phyloP scores from a whole-genome alignment of 1,140 invertebrate species.

The Lysiphlebus fabarum region DNA sequence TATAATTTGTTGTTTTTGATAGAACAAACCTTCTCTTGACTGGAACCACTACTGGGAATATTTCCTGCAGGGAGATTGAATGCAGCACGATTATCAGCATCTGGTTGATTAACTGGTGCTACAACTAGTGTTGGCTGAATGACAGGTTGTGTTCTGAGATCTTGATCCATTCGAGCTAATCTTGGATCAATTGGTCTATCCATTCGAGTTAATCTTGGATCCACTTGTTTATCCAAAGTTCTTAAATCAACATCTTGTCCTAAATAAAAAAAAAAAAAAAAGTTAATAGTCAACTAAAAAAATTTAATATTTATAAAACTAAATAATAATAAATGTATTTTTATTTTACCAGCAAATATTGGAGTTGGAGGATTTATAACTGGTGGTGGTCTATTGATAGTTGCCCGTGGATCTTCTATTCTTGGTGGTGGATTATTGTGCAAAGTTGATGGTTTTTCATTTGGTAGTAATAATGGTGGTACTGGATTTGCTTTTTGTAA shows the following conservation, averaged over 20 bases:
- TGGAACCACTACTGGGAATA: slow-evolving; percentile 71
- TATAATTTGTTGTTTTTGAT: neutral
- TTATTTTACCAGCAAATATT: slow-evolving; percentile 45
- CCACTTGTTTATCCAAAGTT: slow-evolving; percentile 55
- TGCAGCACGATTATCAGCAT: slow-evolving; percentile 36
- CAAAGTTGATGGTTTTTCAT: slow-evolving; percentile 55
- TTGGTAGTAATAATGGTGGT: slow-evolving; percentile 64
- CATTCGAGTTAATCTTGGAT: slow-evolving; percentile 37
- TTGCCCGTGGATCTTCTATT: slow-evolving; percentile 49
- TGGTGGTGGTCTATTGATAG: slow-evolving; percentile 34
- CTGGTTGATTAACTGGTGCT: slow-evolving; percentile 45
- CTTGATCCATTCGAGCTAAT: slow-evolving; percentile 59
- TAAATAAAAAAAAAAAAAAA: slow-evolving; percentile 3
- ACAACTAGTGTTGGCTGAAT: slow-evolving; percentile 58
- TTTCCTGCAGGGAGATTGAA: slow-evolving; percentile 58
- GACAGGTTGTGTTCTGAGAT: slow-evolving; percentile 59
- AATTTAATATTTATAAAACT: neutral
- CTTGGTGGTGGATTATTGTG: slow-evolving; percentile 38
- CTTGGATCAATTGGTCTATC: no score
- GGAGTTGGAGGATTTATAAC: slow-evolving; percentile 43
- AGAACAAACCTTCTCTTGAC: slow-evolving; percentile 80
- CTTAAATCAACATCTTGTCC: slow-evolving; percentile 63
- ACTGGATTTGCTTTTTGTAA: slow-evolving; percentile 82
- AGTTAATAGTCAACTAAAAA: neutral
- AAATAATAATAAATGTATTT: neutral